Base-by-base conservation (phyloP, 2,797 vertebrate genomes). In the Gallinago nigripennis region DNA sequence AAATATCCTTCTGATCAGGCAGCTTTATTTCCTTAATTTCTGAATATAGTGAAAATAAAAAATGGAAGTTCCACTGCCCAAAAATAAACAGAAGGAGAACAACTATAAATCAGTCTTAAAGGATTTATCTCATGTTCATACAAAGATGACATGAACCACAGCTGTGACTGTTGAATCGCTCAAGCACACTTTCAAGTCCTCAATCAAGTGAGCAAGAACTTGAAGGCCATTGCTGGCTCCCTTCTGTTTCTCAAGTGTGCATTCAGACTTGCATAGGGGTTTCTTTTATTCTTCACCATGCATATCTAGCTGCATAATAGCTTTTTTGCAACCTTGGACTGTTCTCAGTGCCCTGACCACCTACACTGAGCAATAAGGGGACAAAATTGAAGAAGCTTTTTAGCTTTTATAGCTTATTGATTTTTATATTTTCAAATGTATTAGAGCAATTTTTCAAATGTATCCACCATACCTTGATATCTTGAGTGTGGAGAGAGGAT, bases 331-430 rank as follows among this genome's bases (percentile, higher is more conserved):
- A 66, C 94, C 95, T 97, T 98, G 94, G 82, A 93, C 97, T 97
- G 88, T 97, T 98, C 95, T 96, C 87, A 28, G 16, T 88, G 84
- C 75, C 46, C 86, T 88, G 90, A 81, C 93, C 97, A 97, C 96
- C 97, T 97, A 97, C 63, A 45, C 71, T 95, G 94, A 95, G 93
- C 80, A 97, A 97, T 97, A 97, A 97, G 71, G 54, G 89, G 78
- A 97, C 93, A 96, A 97, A 98, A 98, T 95, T 97, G 97, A 97
- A 98, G 96, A 92, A 96, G 97, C 92, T 94, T 98, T 98, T 97
- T 98, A 96, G 97, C 92, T 98, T 97, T 98, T 98, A 97, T 97
- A 97, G 93, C 94, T 97, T 98, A 98, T 98, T 98, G 98, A 98
- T 98, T 98, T 98, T 98, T 98, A 91, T 98, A 97, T 98, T 98